These are phyloP conservation scores for Microtus obscurus DNA, from an alignment of 2,797 vertebrate genomes.

Conservation along the genomic window DNA sequence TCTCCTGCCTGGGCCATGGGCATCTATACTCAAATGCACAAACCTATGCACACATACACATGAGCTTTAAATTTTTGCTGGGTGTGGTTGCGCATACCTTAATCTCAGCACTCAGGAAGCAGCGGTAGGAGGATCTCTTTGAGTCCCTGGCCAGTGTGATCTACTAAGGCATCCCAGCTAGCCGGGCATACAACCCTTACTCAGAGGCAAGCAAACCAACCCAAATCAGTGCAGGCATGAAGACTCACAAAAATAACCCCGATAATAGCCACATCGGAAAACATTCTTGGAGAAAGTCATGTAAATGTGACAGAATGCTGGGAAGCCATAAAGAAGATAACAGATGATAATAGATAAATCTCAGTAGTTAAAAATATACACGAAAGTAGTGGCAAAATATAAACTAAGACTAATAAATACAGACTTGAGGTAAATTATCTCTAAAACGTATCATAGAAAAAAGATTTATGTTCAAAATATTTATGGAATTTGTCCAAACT, in stretches of 20 bases:
- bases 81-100: not conserved
- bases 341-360: conserved; percentile 34
- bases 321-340: conserved; percentile 40
- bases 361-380: conserved; percentile 13
- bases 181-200: not conserved
- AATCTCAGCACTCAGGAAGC: not conserved
- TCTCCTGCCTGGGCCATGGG: not conserved
- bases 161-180: not conserved
- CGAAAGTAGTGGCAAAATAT: conserved; percentile 49
- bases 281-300: not conserved
- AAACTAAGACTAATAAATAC: not conserved
- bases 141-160: not conserved
- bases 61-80: not conserved
- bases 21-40: not conserved
- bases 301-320: conserved; percentile 48
- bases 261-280: not conserved
- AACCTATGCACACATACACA: not conserved
- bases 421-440: conserved; percentile 37
- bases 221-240: not conserved
- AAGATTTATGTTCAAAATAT: conserved; percentile 48
- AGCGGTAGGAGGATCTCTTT: not conserved
- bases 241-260: not conserved
- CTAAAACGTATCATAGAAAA: not conserved
- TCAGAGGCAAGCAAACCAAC: not conserved
- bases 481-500: conserved; percentile 21